phyloP scores from a whole-genome alignment of 2,888 invertebrate genomes.

The Phengaris alcon region DNA sequence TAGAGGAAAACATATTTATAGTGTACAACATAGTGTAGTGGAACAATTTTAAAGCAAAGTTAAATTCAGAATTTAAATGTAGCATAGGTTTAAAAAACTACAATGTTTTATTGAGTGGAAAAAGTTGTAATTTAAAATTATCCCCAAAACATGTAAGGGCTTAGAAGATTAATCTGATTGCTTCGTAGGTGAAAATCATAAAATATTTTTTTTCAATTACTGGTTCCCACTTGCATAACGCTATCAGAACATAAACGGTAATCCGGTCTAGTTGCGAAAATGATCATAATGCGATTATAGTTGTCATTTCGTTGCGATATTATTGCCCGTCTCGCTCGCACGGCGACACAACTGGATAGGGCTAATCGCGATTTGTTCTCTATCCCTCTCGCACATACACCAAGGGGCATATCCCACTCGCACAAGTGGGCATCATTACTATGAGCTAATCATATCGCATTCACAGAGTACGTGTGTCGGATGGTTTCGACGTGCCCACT shows the following conservation, averaged over 20 bases:
- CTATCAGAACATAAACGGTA: slow-evolving; percentile 44
- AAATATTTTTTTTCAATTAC: not conserved
- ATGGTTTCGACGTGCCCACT: slow-evolving; percentile 29
- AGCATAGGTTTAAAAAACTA: no score
- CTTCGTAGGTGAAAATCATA: not conserved
- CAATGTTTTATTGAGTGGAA: no score
- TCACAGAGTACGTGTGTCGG: slow-evolving; percentile 30
- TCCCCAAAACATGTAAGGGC: not conserved
- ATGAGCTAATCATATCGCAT: slow-evolving; percentile 30
- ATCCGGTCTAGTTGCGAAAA: slow-evolving; percentile 66
- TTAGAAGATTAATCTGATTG: not conserved
- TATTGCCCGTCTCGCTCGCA: slow-evolving; percentile 25
- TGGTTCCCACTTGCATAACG: slow-evolving; percentile 40
- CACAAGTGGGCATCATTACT: slow-evolving; percentile 11
- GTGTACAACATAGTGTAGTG: no score
- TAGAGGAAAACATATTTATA: no score
- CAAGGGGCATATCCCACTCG: not conserved
- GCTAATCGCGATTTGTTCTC: not conserved
- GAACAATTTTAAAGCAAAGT: no score
- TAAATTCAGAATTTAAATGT: no score
- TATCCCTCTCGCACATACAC: not conserved
- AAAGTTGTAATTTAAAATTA: not conserved
- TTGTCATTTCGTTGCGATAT: slow-evolving; percentile 44
- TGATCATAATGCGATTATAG: slow-evolving; percentile 54
- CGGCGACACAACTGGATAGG: not conserved